Evolutionary conservation across 2,888 invertebrate species (phyloP).

Genomic region (Melanchra persicariae): DNA sequence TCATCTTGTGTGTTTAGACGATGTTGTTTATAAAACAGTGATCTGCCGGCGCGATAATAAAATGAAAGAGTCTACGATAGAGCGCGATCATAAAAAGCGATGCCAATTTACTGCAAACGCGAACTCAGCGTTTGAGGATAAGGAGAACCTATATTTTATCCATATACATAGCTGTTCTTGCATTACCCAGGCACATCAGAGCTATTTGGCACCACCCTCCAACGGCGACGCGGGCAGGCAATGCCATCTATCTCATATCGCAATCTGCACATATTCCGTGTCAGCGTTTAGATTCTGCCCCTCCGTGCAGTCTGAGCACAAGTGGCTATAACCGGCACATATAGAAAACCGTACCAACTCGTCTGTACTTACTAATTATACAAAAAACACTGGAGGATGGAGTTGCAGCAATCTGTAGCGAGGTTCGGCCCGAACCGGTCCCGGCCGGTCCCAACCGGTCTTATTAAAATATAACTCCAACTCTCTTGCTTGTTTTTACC

Average conservation of each 20-base stretch:
- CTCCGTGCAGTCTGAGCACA: constrained; percentile 34
- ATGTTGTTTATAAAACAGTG: constrained; percentile 46
- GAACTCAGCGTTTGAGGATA: constrained; percentile 30
- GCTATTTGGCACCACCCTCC: constrained; percentile 55
- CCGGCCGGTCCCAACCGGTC: constrained; percentile 73
- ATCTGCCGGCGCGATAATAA: constrained; percentile 30
- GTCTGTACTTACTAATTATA: constrained; percentile 64
- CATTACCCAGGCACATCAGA: constrained; percentile 36
- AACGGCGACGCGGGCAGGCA: constrained; percentile 28
- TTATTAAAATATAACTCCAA: constrained; percentile 72
- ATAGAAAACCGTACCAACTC: constrained; percentile 67
- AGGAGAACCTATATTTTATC: constrained; percentile 36
- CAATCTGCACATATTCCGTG: constrained; percentile 38
- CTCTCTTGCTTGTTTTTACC: constrained; percentile 75
- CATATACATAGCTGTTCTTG: constrained; percentile 30
- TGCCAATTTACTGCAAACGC: constrained; percentile 44
- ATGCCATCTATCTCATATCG: constrained; percentile 42
- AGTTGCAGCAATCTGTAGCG: constrained; percentile 77
- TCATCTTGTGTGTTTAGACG: constrained; percentile 10
- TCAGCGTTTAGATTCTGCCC: constrained; percentile 40
- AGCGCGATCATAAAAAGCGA: constrained; percentile 43
- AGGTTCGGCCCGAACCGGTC: constrained; percentile 70
- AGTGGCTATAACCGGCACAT: constrained; percentile 38
- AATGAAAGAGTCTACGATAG: constrained; percentile 32
- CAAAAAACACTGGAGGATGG: constrained; percentile 72